Evolutionary conservation across 1,140 invertebrate species (phyloP), one percentile per base, ranked within the genome.

Genomic region (Trichomalopsis sarcophagae): DNA sequence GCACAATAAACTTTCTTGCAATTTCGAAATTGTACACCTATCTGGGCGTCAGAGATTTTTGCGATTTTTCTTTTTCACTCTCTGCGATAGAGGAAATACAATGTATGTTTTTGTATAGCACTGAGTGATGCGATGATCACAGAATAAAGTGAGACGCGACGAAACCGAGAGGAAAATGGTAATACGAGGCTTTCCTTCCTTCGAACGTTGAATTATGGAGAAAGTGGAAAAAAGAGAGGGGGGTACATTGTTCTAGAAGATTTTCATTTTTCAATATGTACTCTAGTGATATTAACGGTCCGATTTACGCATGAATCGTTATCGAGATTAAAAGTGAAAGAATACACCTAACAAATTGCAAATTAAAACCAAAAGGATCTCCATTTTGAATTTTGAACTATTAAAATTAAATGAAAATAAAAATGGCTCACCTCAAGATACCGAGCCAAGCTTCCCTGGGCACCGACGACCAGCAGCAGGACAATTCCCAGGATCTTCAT

Each of bases 361-460:
- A 36, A 36, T 36, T 36, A 3, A 36, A 36, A 36, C 3, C 5
- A 36, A 36, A 36, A 36, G 33, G 5, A 36, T 36, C 33, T 3
- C 33, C 2, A 36, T 36, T 36, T 36, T 6, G 5, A 36, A 6
- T 36, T 36, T 6, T 6, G 5, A 6, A 36, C 33, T 36, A 0
- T 36, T 36, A 36, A 36, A 66, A 66, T 66, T 14, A 14, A 66
- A 17, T 2, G 5, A 17, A 7, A 27, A 23, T 27, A 69, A 69
- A 14, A 27, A 14, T 69, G 30, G 30, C 62, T 84, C 73, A 84
- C 83, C 78, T 84, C 83, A 27, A 81, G 78, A 33, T 84, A 84
- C 2, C 83, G 83, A 27, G 77, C 68, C 0, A 10, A 79, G 50
- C 77, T 62, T 62, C 55, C 55, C 17, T n/a, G 27, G 73, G 27